Evolutionary conservation across 2,888 invertebrate species (phyloP), one percentile per base, ranked within the genome.

Genomic region (Tridacna gigas): DNA sequence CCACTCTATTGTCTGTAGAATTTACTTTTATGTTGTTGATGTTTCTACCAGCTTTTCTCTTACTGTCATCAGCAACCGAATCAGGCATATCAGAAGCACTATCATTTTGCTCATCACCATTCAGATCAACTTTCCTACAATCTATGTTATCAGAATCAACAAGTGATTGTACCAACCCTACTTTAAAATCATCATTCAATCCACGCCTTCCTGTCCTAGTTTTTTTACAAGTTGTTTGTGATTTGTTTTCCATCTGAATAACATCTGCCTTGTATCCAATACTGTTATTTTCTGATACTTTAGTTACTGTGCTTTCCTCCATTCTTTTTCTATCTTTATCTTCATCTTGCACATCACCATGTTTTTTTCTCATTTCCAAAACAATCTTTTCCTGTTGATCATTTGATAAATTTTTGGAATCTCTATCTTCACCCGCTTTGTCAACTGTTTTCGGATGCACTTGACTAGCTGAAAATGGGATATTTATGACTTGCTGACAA

Each of bases 161-260:
- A 20, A 71, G 22, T 25, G 71, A 51, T 25, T 71, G 82, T 22
- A 80, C 61, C 22, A 84, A 56, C 20, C 82, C 82, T 5, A 63
- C 75, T 77, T 87, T 84, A 81, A 87, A 87, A 69, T 87, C 87
- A 82, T 87, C 84, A 79, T 82, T 84, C n/a, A 80, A 80, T 28
- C 69, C 60, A 37, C 74, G 61, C 3, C 25, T 45, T 28, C 45
- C 20, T 61, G 60, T 61, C 22, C 80, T 74, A 20, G 56, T 18
- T 67, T 67, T 77, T 25, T 79, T 66, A 45, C 26, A 65, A 20
- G 74, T 60, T 26, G 74, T 37, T 22, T 82, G 26, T 13, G 61
- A 47, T 45, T 71, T 26, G 3, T 73, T 18, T 15, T 47, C 78
- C 45, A 63, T 56, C 20, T 9, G 56, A 5, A 9, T 20, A 56